These are phyloP conservation scores for Eupithecia abbreviata DNA, from an alignment of 2,888 invertebrate species.

Conservation along the genomic window DNA sequence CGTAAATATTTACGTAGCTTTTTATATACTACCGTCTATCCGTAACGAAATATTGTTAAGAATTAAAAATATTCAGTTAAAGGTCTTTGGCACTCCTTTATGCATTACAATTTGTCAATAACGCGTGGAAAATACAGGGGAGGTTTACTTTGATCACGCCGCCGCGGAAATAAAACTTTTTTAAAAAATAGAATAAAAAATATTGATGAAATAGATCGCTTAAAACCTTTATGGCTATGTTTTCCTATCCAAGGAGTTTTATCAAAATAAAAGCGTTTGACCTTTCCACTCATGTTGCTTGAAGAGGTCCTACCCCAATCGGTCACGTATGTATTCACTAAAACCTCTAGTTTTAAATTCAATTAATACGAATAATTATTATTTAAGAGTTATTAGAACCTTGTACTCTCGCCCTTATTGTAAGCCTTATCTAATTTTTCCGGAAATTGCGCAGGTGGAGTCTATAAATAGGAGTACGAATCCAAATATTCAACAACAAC, in stretches of 20 bases:
- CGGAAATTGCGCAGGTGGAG: neutral
- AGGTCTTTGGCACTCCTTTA: neutral
- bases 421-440: neutral
- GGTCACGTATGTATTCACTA: neutral
- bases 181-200: neutral
- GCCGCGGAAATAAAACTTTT: neutral
- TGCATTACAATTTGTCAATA: neutral
- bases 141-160: neutral
- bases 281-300: neutral
- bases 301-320: conserved; percentile 12
- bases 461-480: neutral
- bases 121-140: neutral
- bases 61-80: neutral
- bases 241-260: neutral
- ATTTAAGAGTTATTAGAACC: neutral
- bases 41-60: neutral
- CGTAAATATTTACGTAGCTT: neutral
- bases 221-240: neutral
- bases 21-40: neutral
- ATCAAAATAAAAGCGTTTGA: neutral
- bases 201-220: neutral
- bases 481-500: neutral
- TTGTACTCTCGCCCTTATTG: neutral
- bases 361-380: neutral
- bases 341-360: neutral